Evolutionary conservation across 2,113 vertebrate species (phyloP).

Genomic region (Chloroceryle aenea): DNA sequence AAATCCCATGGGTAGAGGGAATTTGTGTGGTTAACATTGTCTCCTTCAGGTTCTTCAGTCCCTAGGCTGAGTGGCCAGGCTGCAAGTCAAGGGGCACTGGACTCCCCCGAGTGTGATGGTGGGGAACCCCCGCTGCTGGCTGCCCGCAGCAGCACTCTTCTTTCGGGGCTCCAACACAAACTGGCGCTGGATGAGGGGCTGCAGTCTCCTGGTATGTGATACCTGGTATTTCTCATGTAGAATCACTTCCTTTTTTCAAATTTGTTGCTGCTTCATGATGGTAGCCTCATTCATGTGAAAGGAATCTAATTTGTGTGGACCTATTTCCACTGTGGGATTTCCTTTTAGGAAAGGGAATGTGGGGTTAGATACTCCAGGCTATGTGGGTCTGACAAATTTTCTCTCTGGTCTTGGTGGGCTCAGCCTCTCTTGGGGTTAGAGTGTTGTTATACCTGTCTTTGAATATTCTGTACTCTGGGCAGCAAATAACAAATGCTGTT

Average conservation of each 20-base stretch:
- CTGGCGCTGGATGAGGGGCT: neutral
- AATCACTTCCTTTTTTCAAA: neutral
- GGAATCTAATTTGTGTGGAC: neutral
- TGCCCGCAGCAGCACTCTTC: rapidly evolving
- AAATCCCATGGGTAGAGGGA: neutral
- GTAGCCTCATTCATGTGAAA: neutral
- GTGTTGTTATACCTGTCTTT: neutral
- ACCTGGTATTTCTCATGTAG: neutral
- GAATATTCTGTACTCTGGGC: neutral
- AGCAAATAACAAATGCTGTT: neutral
- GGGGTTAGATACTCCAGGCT: neutral
- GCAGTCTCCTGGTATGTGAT: rapidly evolving
- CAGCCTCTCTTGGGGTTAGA: neutral
- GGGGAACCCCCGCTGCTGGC: neutral
- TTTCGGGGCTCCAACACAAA: rapidly evolving
- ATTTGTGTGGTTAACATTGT: neutral
- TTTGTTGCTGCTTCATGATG: neutral
- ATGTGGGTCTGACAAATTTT: neutral
- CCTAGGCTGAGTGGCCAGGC: rapidly evolving
- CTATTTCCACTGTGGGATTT: neutral
- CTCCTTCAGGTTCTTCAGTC: rapidly evolving
- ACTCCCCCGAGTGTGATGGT: rapidly evolving
- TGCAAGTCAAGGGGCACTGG: rapidly evolving
- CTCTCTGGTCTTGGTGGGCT: neutral
- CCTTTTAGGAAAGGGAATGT: rapidly evolving